Conservation (phyloP, 2,888 invertebrate species). For the Eristalis arbustorum region DNA sequence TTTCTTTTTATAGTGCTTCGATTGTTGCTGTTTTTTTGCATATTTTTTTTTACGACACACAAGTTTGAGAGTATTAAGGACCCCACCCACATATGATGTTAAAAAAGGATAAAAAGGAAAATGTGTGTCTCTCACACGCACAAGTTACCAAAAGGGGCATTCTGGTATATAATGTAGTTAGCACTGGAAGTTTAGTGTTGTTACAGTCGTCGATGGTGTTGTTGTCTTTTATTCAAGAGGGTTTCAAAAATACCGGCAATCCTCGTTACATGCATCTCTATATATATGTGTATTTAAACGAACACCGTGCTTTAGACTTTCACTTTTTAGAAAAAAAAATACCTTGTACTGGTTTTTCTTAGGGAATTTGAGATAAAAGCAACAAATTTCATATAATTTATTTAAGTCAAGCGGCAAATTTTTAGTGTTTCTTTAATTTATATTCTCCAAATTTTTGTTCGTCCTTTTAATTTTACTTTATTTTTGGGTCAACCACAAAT, state of each 20-base stretch:
- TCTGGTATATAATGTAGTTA: conserved; percentile 47
- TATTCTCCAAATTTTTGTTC: conserved; percentile 45
- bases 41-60: not conserved
- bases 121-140: conserved; percentile 38
- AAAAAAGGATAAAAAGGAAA: conserved; percentile 47
- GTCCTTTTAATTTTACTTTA: conserved; percentile 26
- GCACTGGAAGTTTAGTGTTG: conserved; percentile 62
- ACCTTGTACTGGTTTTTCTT: conserved; percentile 12
- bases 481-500: not conserved
- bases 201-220: conserved; percentile 26
- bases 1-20: not conserved
- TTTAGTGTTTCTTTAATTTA: conserved; percentile 24
- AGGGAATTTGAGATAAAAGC: not conserved
- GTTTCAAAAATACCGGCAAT: conserved; percentile 39
- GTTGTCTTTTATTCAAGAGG: conserved; percentile 10
- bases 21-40: not conserved
- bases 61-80: conserved; percentile 4
- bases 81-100: conserved; percentile 64
- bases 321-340: conserved; percentile 28
- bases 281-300: not conserved
- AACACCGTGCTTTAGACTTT: conserved; percentile 16
- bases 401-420: conserved; percentile 35
- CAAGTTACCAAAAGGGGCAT: conserved; percentile 25
- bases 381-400: conserved; percentile 33
- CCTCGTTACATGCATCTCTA: conserved; percentile 3